A percentile compares a stretch with the other conserved stretches of the same genome.
Conservation (phyloP, 2,888 invertebrate species). For the Ferrisia virgata region DNA sequence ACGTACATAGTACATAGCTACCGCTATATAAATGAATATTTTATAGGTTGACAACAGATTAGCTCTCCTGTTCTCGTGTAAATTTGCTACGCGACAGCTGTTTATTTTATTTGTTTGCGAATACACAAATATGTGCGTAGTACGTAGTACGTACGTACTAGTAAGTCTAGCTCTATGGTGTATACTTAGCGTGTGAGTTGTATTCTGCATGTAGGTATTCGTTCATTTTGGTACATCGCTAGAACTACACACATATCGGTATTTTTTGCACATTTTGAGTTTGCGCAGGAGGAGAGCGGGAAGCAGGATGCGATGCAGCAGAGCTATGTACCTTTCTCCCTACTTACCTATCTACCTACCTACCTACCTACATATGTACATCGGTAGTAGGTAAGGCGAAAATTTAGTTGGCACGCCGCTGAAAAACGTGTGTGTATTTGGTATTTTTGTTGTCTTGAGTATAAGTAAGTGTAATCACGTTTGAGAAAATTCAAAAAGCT, state of each 20-base stretch:
- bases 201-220: not conserved
- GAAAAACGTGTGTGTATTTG: slow-evolving; percentile 13
- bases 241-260: not conserved
- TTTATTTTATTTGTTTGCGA: not conserved
- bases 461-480: slow-evolving; percentile 17
- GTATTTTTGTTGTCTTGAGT: not conserved
- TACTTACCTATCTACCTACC: too few species aligned
- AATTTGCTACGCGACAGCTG: not conserved
- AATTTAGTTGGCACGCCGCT: not conserved
- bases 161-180: too few species aligned
- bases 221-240: too few species aligned
- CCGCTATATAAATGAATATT: not conserved
- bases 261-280: not conserved
- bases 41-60: not conserved
- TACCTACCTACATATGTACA: too few species aligned
- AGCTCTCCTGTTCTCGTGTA: not conserved
- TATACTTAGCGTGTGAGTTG: not conserved
- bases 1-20: too few species aligned
- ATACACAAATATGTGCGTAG: not conserved
- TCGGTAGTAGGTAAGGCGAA: not conserved
- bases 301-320: not conserved
- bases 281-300: not conserved
- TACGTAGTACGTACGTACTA: too few species aligned
- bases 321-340: too few species aligned
- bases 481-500: slow-evolving; percentile 29